These are phyloP conservation scores for Anhinga rufa DNA, from an alignment of 2,113 vertebrate species.

Conservation along the genomic window DNA sequence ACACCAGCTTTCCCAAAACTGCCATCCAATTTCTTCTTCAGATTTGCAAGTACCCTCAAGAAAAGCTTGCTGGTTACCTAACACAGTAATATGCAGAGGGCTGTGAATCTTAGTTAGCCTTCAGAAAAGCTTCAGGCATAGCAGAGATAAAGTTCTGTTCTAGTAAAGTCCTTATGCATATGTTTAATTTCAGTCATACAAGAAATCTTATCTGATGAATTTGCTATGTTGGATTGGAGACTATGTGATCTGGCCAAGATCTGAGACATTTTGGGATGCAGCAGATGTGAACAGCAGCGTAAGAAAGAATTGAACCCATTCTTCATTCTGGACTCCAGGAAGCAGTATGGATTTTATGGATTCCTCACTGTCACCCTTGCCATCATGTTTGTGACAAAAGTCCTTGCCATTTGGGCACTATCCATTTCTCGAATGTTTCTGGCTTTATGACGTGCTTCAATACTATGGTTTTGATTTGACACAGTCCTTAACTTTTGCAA, in stretches of 20 bases:
- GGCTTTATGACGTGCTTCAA: not conserved
- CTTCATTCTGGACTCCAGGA: not conserved
- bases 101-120: not conserved
- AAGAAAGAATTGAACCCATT: not conserved
- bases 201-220: not conserved
- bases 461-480: not conserved
- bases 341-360: not conserved
- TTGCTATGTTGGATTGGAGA: not conserved
- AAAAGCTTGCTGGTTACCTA: not conserved
- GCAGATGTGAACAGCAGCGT: not conserved
- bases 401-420: not conserved
- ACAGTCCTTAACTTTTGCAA: not conserved
- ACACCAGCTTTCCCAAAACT: not conserved
- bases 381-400: not conserved
- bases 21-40: not conserved
- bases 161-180: not conserved
- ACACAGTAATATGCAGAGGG: not conserved
- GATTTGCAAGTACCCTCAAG: not conserved
- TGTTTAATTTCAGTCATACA: not conserved
- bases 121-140: not conserved
- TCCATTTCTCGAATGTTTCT: not conserved
- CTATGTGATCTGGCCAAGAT: not conserved
- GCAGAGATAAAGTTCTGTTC: not conserved
- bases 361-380: not conserved
- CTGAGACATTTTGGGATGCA: not conserved